These are phyloP conservation scores for Agrilus planipennis DNA, from an alignment of 1,140 invertebrate species.

Conservation along the genomic window DNA sequence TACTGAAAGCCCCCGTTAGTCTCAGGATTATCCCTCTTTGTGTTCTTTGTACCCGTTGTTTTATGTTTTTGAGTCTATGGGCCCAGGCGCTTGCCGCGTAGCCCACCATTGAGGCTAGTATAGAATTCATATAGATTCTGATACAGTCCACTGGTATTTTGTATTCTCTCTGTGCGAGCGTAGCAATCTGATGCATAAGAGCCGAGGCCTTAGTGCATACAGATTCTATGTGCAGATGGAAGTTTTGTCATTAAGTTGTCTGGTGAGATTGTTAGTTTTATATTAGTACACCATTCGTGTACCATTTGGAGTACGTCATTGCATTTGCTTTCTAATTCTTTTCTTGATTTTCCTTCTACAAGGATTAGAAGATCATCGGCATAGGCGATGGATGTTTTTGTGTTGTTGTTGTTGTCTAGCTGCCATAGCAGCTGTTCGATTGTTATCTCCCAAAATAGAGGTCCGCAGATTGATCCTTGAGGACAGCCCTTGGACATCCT, in stretches of 20 bases:
- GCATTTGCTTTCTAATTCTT: conserved; percentile 16
- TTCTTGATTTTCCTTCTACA: conserved; percentile 18
- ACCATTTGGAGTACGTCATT: conserved; percentile 7
- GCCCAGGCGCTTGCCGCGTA: conserved; percentile 4
- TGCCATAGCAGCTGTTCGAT: conserved; percentile 26
- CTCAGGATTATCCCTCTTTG: conserved; percentile 16
- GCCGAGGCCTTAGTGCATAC: background rate
- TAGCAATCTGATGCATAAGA: conserved; percentile 2
- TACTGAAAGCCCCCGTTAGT: conserved; percentile 18
- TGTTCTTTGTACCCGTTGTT: conserved; percentile 2
- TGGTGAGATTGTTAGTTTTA: conserved; percentile 2
- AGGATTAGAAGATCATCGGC: conserved; percentile 30
- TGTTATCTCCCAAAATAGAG: conserved; percentile 30
- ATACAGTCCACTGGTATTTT: background rate
- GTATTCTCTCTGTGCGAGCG: background rate
- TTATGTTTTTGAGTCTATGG: background rate
- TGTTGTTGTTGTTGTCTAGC: conserved; percentile 9
- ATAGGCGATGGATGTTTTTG: conserved; percentile 22
- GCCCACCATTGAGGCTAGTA: background rate
- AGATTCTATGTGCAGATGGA: background rate
- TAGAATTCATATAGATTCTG: background rate
- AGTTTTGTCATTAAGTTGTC: background rate
- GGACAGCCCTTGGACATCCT: conserved; percentile 30
- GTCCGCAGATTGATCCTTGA: conserved; percentile 34
- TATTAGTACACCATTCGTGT: conserved; percentile 17